These are phyloP conservation scores for Centropristis striata DNA, from an alignment of 2,113 vertebrate genomes.

Conservation along the genomic window DNA sequence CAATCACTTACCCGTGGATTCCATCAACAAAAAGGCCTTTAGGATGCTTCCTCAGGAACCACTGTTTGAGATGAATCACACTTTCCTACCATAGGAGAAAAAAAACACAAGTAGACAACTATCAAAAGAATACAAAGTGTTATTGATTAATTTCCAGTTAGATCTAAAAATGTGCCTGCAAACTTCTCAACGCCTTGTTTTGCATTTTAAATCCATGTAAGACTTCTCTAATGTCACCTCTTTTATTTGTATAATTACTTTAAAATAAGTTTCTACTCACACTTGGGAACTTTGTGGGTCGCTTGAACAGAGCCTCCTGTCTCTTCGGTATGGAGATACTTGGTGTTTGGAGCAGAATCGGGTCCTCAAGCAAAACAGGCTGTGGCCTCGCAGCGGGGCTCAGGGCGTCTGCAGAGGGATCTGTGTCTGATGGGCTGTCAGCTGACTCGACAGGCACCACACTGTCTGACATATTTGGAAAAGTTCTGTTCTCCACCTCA, in stretches of 20 bases:
- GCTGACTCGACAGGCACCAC: not conserved
- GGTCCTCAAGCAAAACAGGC: slow-evolving; percentile 64
- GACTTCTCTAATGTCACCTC: not conserved
- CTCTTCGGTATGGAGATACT: slow-evolving; percentile 79
- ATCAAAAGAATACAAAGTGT: not conserved
- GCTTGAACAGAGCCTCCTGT: slow-evolving; percentile 17
- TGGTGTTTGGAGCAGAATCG: slow-evolving; percentile 77
- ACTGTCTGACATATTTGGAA: not conserved
- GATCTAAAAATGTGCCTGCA: not conserved
- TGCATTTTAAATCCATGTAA: not conserved
- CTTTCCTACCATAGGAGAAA: slow-evolving; percentile 65
- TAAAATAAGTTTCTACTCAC: slow-evolving; percentile 64
- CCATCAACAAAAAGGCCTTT: slow-evolving; percentile 82
- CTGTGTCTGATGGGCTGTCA: slow-evolving; percentile 20
- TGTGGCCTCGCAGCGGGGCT: not conserved
- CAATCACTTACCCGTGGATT: slow-evolving; percentile 67
- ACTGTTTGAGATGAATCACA: slow-evolving; percentile 78
- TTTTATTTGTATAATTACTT: not conserved
- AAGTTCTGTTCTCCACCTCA: not conserved
- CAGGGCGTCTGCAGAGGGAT: not conserved
- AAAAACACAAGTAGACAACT: not conserved
- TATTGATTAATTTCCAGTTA: not conserved
- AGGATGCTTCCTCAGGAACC: slow-evolving; percentile 72
- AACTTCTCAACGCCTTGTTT: too few relatives aligned
- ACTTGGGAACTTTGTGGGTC: not conserved